Conservation (phyloP, 2,888 invertebrate genomes). For the Drosophila mettleri region DNA sequence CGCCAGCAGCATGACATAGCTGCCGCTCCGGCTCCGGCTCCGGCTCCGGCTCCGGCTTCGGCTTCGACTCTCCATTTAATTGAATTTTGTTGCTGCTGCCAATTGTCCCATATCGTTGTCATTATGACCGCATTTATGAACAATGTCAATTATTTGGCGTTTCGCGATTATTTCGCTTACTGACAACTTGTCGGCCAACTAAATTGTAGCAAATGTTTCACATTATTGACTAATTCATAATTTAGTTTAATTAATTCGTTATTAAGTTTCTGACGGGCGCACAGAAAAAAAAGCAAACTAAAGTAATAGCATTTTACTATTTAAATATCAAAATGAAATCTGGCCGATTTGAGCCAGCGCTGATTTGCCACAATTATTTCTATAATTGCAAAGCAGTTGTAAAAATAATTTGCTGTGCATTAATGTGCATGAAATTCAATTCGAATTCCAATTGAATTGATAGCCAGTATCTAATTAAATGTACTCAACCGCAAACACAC, state of each 20-base stretch:
- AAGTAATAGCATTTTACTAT: conserved; percentile 7
- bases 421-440: conserved; percentile 47
- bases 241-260: conserved; percentile 23
- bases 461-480: conserved; percentile 74
- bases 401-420: conserved; percentile 66
- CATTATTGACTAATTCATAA: conserved; percentile 40
- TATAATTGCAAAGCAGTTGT: conserved; percentile 47
- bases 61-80: neutral
- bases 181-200: neutral
- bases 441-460: conserved; percentile 63
- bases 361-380: conserved; percentile 58
- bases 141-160: conserved; percentile 7
- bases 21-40: too few species aligned
- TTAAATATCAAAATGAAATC: conserved; percentile 53
- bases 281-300: neutral
- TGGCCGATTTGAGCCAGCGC: conserved; percentile 64
- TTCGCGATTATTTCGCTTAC: conserved; percentile 5
- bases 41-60: too few species aligned
- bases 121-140: neutral
- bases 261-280: conserved; percentile 43
- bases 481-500: conserved; percentile 50
- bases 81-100: neutral
- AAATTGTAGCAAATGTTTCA: conserved; percentile 9
- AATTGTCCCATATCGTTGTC: conserved; percentile 6
- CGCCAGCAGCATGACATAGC: neutral